Evolutionary conservation across 2,888 invertebrate species (phyloP).

Genomic region (Hemaris fuciformis): DNA sequence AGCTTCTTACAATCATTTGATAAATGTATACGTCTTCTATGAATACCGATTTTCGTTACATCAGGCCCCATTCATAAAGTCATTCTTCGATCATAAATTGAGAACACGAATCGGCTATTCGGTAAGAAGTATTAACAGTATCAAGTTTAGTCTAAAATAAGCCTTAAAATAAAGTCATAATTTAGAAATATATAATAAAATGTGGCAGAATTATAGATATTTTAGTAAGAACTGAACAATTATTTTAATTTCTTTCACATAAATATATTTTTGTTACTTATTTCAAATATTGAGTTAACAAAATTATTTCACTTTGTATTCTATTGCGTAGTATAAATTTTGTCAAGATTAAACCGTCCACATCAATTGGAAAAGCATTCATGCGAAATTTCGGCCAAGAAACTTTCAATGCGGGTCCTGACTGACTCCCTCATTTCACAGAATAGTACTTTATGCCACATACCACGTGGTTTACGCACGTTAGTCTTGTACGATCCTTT

Average conservation of each 20-base stretch:
- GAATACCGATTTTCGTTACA: neutral
- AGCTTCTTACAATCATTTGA: constrained; percentile 53
- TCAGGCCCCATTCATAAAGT: neutral
- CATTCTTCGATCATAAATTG: neutral
- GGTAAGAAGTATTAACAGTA: neutral
- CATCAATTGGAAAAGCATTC: constrained; percentile 30
- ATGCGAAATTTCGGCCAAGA: constrained; percentile 26
- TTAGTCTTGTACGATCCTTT: neutral
- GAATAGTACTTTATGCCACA: constrained; percentile 18
- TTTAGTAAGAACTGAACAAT: too few relatives aligned
- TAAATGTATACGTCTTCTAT: constrained; percentile 40
- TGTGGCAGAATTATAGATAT: too few relatives aligned
- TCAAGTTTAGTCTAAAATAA: neutral
- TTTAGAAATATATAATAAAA: neutral
- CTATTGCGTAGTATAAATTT: constrained; percentile 17
- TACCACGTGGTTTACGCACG: neutral
- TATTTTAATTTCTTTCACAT: neutral
- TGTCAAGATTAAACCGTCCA: constrained; percentile 22
- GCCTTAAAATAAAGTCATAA: neutral
- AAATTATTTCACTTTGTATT: neutral
- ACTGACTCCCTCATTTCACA: constrained; percentile 15
- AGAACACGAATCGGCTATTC: neutral
- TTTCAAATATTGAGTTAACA: too few relatives aligned
- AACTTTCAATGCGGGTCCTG: constrained; percentile 39
- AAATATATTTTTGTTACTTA: too few relatives aligned